These are phyloP conservation scores for Tachysurus fulvidraco DNA, from an alignment of 2,113 vertebrate species.

Conservation along the genomic window DNA sequence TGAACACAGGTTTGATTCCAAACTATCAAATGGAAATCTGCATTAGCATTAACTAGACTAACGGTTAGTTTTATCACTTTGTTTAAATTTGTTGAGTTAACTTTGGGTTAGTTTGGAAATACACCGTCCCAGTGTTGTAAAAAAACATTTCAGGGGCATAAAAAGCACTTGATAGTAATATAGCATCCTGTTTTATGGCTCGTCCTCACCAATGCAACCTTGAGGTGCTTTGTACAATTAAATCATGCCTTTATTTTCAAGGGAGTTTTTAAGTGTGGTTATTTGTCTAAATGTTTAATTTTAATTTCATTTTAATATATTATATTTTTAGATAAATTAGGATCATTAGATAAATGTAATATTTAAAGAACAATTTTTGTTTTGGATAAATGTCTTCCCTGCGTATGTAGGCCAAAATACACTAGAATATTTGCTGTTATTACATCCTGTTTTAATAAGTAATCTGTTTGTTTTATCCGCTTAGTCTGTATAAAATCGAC, in stretches of 20 bases:
- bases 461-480: neutral
- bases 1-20: neutral
- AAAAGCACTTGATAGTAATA: neutral
- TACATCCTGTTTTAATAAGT: neutral
- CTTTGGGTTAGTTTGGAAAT: conserved; percentile 19
- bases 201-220: conserved; percentile 15
- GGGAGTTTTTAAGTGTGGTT: neutral
- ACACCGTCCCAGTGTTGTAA: neutral
- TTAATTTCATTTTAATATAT: no score
- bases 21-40: neutral
- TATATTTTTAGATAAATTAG: no score
- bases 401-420: neutral
- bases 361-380: neutral
- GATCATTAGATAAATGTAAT: neutral
- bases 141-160: conserved; percentile 36
- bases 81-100: conserved; percentile 34
- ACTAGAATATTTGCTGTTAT: neutral
- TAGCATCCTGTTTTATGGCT: conserved; percentile 53
- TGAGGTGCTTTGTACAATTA: conserved; percentile 56
- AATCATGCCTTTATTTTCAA: conserved; percentile 53
- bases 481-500: neutral
- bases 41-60: neutral
- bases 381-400: neutral
- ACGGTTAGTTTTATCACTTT: conserved; percentile 11
- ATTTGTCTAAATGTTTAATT: neutral